Percentiles rank a stretch among this genome's conserved stretches.
These are phyloP conservation scores for Gymnocephalus cernua DNA, from an alignment of 2,113 vertebrate species.

Conservation along the genomic window DNA sequence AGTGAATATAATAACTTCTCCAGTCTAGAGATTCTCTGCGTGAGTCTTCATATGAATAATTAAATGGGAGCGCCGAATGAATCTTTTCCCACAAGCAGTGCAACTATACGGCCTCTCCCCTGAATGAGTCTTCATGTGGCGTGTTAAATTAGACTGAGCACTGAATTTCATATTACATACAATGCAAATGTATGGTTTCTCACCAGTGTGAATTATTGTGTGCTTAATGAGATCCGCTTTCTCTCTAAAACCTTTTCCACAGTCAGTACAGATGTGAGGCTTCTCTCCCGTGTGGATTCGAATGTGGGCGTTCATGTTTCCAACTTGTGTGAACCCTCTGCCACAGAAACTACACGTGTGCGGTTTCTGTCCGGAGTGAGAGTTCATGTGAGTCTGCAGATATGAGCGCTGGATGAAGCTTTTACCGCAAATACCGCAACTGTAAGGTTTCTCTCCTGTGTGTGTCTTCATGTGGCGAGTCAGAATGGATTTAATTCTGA, in stretches of 20 bases:
- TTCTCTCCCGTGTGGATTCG: slow-evolving; percentile 64
- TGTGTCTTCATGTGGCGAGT: slow-evolving; percentile 62
- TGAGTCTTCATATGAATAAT: slow-evolving; percentile 56
- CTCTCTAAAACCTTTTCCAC: slow-evolving; percentile 57
- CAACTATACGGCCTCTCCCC: slow-evolving; percentile 55
- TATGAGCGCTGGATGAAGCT: slow-evolving; percentile 61
- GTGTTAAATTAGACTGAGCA: slow-evolving; percentile 55
- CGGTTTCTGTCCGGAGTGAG: slow-evolving; percentile 57
- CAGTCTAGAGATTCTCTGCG: slow-evolving; percentile 5
- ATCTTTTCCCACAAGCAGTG: slow-evolving; percentile 48
- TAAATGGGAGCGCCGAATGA: slow-evolving; percentile 54
- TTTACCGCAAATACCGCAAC: slow-evolving; percentile 49
- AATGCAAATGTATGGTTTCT: slow-evolving; percentile 53
- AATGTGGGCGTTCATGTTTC: slow-evolving; percentile 62
- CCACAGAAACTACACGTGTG: slow-evolving; percentile 50
- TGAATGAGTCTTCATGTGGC: slow-evolving; percentile 65
- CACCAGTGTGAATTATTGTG: slow-evolving; percentile 57
- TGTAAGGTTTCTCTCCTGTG: slow-evolving; percentile 60
- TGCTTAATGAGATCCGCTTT: slow-evolving; percentile 58
- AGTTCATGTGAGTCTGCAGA: slow-evolving; percentile 62
- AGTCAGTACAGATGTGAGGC: slow-evolving; percentile 47
- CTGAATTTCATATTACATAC: slow-evolving; percentile 58
- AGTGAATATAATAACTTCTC: neutral
- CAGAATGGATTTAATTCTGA: slow-evolving; percentile 55
- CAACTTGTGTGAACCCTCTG: slow-evolving; percentile 53